Conservation (phyloP, 1,140 invertebrate genomes). For the Berghia stephanieae region DNA sequence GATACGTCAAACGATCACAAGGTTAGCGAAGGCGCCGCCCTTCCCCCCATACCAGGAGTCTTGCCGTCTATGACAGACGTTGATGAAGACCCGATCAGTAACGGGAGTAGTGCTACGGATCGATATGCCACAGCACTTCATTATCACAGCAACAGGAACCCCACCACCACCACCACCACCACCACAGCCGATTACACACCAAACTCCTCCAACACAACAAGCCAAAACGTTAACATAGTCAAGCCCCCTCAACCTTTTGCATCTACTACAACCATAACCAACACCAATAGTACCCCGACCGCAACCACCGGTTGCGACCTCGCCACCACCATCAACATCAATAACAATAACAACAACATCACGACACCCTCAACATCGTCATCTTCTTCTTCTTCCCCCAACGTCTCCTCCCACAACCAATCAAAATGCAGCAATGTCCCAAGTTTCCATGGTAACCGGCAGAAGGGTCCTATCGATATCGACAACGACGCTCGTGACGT, state of each 20-base stretch:
- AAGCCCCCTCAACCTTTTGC: too few species aligned
- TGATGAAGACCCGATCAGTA: too few species aligned
- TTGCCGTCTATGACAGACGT: too few species aligned
- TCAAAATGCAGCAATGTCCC: not conserved
- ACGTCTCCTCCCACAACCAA: not conserved
- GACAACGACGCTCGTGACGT: too few species aligned
- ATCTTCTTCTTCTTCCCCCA: not conserved
- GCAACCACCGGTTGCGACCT: not conserved
- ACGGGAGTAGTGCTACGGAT: too few species aligned
- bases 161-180: not conserved
- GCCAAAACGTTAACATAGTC: not conserved
- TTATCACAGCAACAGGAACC: not conserved
- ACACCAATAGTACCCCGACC: not conserved
- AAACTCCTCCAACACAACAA: not conserved
- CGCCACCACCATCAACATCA: too few species aligned
- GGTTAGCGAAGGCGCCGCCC: constrained; percentile 24
- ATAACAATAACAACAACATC: not conserved
- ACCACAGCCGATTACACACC: not conserved
- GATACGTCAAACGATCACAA: constrained; percentile 26
- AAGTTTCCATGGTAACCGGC: constrained; percentile 22
- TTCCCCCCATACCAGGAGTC: too few species aligned
- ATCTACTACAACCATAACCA: not conserved
- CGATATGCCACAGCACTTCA: constrained; percentile 21
- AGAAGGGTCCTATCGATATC: too few species aligned
- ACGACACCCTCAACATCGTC: not conserved